phyloP scores from a whole-genome alignment of 2,797 vertebrate genomes.

The Phyllotis vaccarum region DNA sequence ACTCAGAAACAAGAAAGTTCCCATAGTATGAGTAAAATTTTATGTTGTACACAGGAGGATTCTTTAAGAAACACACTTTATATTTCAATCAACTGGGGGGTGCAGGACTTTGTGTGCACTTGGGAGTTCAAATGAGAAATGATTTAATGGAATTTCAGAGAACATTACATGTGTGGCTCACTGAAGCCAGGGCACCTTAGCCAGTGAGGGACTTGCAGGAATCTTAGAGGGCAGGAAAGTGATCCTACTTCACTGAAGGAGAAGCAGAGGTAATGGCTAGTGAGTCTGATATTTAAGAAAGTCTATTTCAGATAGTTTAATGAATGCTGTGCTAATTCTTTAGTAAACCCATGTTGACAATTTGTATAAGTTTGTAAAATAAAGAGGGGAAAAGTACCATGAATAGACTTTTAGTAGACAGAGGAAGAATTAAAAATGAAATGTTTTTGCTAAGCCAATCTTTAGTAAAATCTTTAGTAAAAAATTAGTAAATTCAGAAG shows the following conservation, averaged over 20 bases:
- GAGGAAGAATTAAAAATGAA: neutral
- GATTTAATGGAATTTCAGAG: neutral
- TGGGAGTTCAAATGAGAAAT: neutral
- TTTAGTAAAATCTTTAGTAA: too few relatives aligned
- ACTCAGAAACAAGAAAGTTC: neutral
- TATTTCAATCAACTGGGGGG: neutral
- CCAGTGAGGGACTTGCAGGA: too few relatives aligned
- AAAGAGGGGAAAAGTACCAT: neutral
- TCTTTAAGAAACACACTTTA: neutral
- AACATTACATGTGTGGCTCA: neutral
- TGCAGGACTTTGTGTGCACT: neutral
- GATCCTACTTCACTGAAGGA: neutral
- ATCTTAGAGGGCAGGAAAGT: too few relatives aligned
- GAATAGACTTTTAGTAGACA: neutral
- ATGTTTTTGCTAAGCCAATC: neutral
- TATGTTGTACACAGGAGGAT: neutral
- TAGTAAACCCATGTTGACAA: neutral
- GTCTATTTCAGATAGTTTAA: neutral
- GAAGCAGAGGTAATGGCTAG: neutral
- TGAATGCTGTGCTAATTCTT: neutral
- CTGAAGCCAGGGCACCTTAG: neutral
- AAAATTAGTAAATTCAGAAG: neutral
- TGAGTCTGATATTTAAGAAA: neutral
- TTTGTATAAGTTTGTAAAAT: neutral
- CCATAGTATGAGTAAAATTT: neutral